A percentile compares a stretch with the other conserved stretches of the same genome.
Conservation (phyloP, 2,113 vertebrate genomes). For the Sterna hirundo region DNA sequence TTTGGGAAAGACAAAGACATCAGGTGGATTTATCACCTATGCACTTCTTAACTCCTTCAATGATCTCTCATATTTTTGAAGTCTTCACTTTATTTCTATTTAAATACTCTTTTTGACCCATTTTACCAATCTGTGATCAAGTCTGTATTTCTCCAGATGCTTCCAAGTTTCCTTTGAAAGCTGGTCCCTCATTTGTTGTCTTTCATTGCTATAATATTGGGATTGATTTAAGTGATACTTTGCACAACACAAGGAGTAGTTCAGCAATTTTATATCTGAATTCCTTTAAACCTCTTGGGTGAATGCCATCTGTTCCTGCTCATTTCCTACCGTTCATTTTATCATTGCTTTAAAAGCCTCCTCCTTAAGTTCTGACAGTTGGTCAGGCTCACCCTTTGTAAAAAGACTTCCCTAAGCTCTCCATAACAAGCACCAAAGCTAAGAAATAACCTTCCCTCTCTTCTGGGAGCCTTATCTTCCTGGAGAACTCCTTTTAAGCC, state of each 20-base stretch:
- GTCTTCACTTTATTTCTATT: background rate
- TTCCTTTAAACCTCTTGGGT: conserved; percentile 20
- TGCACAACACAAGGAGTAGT: background rate
- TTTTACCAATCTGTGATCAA: background rate
- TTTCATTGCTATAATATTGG: background rate
- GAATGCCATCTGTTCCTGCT: conserved; percentile 13
- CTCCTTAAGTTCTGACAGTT: background rate
- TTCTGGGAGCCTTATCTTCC: background rate
- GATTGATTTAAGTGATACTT: background rate
- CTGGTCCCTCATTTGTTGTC: background rate
- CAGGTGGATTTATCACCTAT: background rate
- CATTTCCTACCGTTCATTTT: background rate
- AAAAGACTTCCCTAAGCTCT: background rate
- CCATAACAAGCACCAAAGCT: background rate
- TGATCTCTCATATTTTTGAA: background rate
- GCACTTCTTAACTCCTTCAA: background rate
- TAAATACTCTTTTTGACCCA: background rate
- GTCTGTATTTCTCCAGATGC: background rate
- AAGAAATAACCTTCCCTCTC: background rate
- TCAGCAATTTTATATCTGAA: background rate
- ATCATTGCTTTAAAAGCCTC: background rate
- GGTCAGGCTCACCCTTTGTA: background rate
- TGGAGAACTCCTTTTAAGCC: background rate
- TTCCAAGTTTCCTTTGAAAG: background rate
- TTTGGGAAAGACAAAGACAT: background rate